Percentiles rank a stretch among this genome's conserved stretches.
These are phyloP conservation scores for Gonatopus flavifemur DNA, from an alignment of 1,140 invertebrate species.

Conservation along the genomic window DNA sequence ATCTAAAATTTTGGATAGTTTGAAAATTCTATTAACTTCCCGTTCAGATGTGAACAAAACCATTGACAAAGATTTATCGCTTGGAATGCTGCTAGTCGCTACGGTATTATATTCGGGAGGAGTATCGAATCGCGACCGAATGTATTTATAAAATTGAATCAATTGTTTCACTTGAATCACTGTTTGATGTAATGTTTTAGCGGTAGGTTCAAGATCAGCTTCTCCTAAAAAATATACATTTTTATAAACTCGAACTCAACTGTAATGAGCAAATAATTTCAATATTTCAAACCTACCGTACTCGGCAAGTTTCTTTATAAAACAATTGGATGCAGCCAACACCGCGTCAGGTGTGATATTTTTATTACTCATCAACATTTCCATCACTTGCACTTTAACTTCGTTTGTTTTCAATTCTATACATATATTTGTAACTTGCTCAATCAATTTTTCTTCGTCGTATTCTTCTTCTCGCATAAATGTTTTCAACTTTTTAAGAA, in stretches of 20 bases:
- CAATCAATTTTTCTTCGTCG: conserved; percentile 57
- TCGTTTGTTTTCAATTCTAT: conserved; percentile 74
- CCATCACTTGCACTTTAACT: conserved; percentile 70
- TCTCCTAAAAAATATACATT: conserved; percentile 19
- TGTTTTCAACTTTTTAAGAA: conserved; percentile 77
- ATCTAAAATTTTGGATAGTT: conserved; percentile 37
- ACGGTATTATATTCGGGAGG: conserved; percentile 47
- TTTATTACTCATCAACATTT: conserved; percentile 69
- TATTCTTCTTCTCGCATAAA: conserved; percentile 64
- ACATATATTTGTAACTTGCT: conserved; percentile 59
- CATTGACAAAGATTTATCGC: conserved; percentile 29
- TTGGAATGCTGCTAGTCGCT: conserved; percentile 28
- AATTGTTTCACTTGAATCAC: conserved; percentile 43
- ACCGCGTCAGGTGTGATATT: conserved; percentile 62
- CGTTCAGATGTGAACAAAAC: conserved; percentile 42
- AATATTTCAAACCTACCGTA: conserved; percentile 21
- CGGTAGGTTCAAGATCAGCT: conserved; percentile 37
- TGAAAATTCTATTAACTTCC: conserved; percentile 44
- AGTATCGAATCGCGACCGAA: conserved; percentile 40
- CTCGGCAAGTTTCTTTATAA: conserved; percentile 38
- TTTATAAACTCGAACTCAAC: conserved; percentile 3
- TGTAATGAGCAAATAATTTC: conserved; percentile 9
- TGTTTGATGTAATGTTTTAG: conserved; percentile 41
- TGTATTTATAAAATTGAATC: conserved; percentile 54
- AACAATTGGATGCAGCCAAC: conserved; percentile 59